These are phyloP conservation scores for Urocolius indicus DNA, from an alignment of 2,113 vertebrate genomes.

Conservation along the genomic window DNA sequence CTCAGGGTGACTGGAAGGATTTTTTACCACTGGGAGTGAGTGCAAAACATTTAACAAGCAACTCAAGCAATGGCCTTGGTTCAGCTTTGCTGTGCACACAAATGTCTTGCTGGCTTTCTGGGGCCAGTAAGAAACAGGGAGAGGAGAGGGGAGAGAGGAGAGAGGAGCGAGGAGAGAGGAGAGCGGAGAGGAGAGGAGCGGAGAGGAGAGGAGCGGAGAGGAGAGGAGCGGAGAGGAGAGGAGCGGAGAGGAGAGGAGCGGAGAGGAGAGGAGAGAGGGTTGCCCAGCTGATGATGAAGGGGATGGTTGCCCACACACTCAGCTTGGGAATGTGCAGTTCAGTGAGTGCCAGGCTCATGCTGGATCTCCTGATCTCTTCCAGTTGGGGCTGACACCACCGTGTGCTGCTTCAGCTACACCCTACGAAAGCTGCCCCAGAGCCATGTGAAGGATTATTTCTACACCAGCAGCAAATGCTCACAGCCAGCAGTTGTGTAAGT, in stretches of 20 bases:
- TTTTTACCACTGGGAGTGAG: not conserved
- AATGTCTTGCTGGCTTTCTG: not conserved
- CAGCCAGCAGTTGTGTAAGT: conserved; percentile 64
- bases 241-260: not conserved
- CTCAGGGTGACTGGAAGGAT: not conserved
- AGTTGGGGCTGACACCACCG: conserved; percentile 27
- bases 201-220: not conserved
- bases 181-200: not conserved
- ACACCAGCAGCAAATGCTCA: conserved; percentile 58
- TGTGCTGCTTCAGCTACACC: conserved; percentile 51
- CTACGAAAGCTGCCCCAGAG: conserved; percentile 4
- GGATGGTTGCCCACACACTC: not conserved
- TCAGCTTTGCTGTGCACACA: not conserved
- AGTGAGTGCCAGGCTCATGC: not conserved
- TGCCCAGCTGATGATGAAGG: not conserved
- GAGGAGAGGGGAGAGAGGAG: no score
- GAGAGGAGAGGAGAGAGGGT: not conserved
- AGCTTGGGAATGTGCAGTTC: not conserved
- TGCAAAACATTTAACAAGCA: not conserved
- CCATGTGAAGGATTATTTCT: conserved; percentile 57
- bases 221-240: not conserved
- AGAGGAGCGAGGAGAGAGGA: not conserved
- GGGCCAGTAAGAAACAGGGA: not conserved
- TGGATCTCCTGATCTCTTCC: not conserved
- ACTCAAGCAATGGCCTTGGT: not conserved